Evolutionary conservation across 2,888 invertebrate species (phyloP), one percentile per base, ranked within the genome.

Genomic region (Orthonychiurus folsomi): DNA sequence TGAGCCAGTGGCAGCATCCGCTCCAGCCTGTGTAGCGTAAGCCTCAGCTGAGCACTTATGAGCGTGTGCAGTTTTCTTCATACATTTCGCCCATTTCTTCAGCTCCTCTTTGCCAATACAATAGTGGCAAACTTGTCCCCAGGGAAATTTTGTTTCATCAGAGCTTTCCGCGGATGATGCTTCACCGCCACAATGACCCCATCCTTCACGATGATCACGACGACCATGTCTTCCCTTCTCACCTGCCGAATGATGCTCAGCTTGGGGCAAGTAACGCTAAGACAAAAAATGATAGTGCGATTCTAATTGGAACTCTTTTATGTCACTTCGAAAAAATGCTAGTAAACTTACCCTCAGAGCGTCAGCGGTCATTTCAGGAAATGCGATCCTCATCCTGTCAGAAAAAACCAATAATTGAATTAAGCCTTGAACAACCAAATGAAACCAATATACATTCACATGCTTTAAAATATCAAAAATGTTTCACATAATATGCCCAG

Each of bases 401-500:
- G n/a, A n/a, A n/a, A n/a, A n/a, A n/a, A n/a, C n/a, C n/a, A n/a
- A n/a, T n/a, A n/a, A n/a, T n/a, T n/a, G n/a, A n/a, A n/a, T n/a
- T n/a, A n/a, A n/a, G n/a, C n/a, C n/a, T n/a, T n/a, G n/a, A n/a
- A n/a, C n/a, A n/a, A n/a, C n/a, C n/a, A n/a, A n/a, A n/a, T n/a
- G n/a, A n/a, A n/a, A n/a, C n/a, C n/a, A n/a, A n/a, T n/a, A n/a
- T n/a, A n/a, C n/a, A n/a, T n/a, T n/a, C n/a, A n/a, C n/a, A n/a
- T n/a, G n/a, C n/a, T n/a, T n/a, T n/a, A n/a, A n/a, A n/a, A n/a
- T n/a, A n/a, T n/a, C n/a, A n/a, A n/a, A n/a, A n/a, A n/a, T n/a
- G n/a, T n/a, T n/a, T n/a, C n/a, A n/a, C 87, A 92, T 88, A 74
- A 85, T 82, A 76, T 93, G 93, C 37, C 88, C 84, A 0, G 83